Conservation (phyloP, 2,888 invertebrate genomes). For the Loripinus fragilis region DNA sequence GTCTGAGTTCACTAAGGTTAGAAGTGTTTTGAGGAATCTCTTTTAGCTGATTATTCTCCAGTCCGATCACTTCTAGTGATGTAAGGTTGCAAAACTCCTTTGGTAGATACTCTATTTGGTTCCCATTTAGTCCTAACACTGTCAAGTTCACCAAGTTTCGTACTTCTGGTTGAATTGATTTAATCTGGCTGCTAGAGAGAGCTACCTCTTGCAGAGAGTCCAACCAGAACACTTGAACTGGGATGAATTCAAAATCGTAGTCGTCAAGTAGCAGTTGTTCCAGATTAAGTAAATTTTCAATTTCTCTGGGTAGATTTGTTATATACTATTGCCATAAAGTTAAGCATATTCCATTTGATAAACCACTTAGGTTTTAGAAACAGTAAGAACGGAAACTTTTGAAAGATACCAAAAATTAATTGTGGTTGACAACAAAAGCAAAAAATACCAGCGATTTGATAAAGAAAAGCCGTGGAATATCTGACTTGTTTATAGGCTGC, state of each 20-base stretch:
- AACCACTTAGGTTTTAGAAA: too few relatives aligned
- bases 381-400: too few relatives aligned
- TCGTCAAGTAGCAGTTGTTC: slow-evolving; percentile 77
- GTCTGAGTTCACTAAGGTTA: slow-evolving; percentile 72
- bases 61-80: slow-evolving; percentile 71
- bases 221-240: slow-evolving; percentile 78
- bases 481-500: too few relatives aligned
- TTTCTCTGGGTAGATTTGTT: slow-evolving; percentile 77
- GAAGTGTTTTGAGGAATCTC: slow-evolving; percentile 75
- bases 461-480: too few relatives aligned
- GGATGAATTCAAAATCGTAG: slow-evolving; percentile 80
- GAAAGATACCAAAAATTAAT: too few relatives aligned
- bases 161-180: slow-evolving; percentile 73
- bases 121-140: slow-evolving; percentile 77
- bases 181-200: slow-evolving; percentile 76
- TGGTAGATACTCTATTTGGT: slow-evolving; percentile 73
- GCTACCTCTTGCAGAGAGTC: slow-evolving; percentile 75
- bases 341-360: too few relatives aligned
- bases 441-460: too few relatives aligned
- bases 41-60: slow-evolving; percentile 76
- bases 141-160: slow-evolving; percentile 68
- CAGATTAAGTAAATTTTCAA: slow-evolving; percentile 74
- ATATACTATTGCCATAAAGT: too few relatives aligned
- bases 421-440: too few relatives aligned
- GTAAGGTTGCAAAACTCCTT: slow-evolving; percentile 70